phyloP scores from a whole-genome alignment of 2,888 invertebrate species.

The Xestia c-nigrum region DNA sequence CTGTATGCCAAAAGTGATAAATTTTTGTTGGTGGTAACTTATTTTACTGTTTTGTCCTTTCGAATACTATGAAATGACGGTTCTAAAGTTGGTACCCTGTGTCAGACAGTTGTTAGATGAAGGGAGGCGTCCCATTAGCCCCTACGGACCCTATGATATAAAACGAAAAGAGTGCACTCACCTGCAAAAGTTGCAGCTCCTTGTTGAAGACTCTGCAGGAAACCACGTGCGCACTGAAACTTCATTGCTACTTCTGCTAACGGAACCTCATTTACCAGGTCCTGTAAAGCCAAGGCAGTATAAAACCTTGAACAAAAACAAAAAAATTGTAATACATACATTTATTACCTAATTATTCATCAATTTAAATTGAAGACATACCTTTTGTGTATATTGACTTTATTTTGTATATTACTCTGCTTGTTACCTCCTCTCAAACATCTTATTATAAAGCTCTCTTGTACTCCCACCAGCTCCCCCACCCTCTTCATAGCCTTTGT shows the following conservation, averaged over 20 bases:
- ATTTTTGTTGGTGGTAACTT: neutral
- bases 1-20: neutral
- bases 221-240: conserved; percentile 96
- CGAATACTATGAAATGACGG: neutral
- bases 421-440: conserved; percentile 93
- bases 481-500: conserved; percentile 95
- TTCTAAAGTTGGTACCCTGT: neutral
- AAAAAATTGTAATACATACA: neutral
- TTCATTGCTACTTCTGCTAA: conserved; percentile 95
- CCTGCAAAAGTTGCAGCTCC: conserved; percentile 98
- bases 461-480: conserved; percentile 96
- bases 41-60: neutral
- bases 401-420: conserved; percentile 88
- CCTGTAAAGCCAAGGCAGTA: conserved; percentile 97
- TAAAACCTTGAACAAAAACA: conserved; percentile 92
- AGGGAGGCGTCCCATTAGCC: neutral
- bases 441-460: conserved; percentile 95
- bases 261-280: conserved; percentile 97
- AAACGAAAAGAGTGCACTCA: conserved; percentile 71
- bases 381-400: conserved; percentile 92
- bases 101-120: neutral
- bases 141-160: neutral
- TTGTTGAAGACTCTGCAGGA: conserved; percentile 98
- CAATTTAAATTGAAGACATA: conserved; percentile 64
- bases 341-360: neutral